Base-by-base conservation (phyloP, 2,888 invertebrate species). In the Ormyrus rosae region DNA sequence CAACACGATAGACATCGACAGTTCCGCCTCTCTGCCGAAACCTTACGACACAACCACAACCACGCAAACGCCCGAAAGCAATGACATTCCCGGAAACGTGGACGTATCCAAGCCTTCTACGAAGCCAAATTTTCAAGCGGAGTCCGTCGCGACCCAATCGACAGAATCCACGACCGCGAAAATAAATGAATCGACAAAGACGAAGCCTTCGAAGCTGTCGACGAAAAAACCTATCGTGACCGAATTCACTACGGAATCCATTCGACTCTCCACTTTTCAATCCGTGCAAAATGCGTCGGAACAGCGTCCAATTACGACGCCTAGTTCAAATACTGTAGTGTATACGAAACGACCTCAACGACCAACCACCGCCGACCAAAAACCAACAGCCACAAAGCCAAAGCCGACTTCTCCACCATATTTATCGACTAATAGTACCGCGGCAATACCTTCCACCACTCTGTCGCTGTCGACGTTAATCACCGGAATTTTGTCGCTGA, bases 251-350 rank as follows among this genome's bases (percentile, higher is more conserved):
- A 85, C 84, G 0, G 81, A 85, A 56, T 84, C 86, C 8, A 83
- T 87, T 45, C 86, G 86, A 61, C 83, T 96, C 46, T 94, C 95
- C 0, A 96, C 96, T 5, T 96, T 95, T 91, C 96, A 96, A 91
- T 93, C 94, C 4, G 94, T 96, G 5, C 93, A 94, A 77, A 89
- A 88, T 83, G 83, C 84, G 65, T 84, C 86, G 5, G 85, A 84
- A 68, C 84, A 84, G 75, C 84, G 82, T 50, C 82, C 85, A 46
- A 79, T 84, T 4, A 79, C 82, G 10, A 0, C 63, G 5, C 61
- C 74, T 2, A 63, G 55, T 8, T 69, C 55, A 1, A 77, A 19
- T 10, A n/a, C 81, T 0, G 13, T 71, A 1, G 50, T 51, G 0
- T 51, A 50, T 0, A 65, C 64, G 7, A 80, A 64, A n/a, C 55